These are phyloP conservation scores for Drosophila sturtevanti DNA, from an alignment of 1,140 invertebrate species.

Conservation along the genomic window DNA sequence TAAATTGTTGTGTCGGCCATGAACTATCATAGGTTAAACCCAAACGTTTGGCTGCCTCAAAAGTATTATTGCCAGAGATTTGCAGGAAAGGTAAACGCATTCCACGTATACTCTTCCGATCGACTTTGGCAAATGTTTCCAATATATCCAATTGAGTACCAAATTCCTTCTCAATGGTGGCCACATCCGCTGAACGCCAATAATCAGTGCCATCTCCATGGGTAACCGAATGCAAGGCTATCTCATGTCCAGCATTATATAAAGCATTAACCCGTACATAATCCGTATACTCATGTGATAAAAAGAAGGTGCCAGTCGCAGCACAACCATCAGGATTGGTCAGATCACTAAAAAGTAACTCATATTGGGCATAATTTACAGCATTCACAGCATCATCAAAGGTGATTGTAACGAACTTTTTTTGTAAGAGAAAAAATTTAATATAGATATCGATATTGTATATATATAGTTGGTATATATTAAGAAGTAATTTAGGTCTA, in stretches of 20 bases:
- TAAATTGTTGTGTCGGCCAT: constrained; percentile 85
- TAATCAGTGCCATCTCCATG: constrained; percentile 83
- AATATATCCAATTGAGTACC: constrained; percentile 84
- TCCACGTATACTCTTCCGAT: constrained; percentile 83
- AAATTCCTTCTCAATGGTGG: constrained; percentile 84
- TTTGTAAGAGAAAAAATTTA: constrained; percentile 77
- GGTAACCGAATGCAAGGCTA: constrained; percentile 87
- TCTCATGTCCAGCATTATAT: constrained; percentile 87
- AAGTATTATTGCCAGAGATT: constrained; percentile 86
- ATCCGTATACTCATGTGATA: constrained; percentile 88
- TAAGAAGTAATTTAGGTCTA: no score
- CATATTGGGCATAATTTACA: constrained; percentile 87
- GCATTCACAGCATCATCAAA: constrained; percentile 89
- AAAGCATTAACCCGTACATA: constrained; percentile 86
- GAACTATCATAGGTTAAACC: constrained; percentile 86
- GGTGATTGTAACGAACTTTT: constrained; percentile 85
- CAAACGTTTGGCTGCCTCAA: constrained; percentile 83
- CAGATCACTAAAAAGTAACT: constrained; percentile 85
- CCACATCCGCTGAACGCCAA: constrained; percentile 83
- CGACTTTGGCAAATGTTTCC: constrained; percentile 84
- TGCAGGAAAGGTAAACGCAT: constrained; percentile 88
- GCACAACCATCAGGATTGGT: constrained; percentile 87
- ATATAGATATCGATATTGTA: no score
- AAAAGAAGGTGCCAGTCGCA: constrained; percentile 86
- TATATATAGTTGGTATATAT: not conserved